Evolutionary conservation across 2,888 invertebrate species (phyloP), one percentile per base, ranked within the genome.

Genomic region (Charanyca ferruginea): DNA sequence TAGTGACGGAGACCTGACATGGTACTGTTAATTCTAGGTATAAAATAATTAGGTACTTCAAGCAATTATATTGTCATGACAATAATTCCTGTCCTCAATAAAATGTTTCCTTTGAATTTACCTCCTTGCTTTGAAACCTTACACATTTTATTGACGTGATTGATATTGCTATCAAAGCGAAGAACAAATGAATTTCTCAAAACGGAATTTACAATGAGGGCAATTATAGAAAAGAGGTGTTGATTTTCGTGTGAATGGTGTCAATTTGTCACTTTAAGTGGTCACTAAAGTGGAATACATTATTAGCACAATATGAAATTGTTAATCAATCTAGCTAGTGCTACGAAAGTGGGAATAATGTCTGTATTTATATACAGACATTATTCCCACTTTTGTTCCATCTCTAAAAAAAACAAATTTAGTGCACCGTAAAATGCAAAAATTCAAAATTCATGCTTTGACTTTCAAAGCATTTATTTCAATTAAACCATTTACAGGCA

Each of bases 271-370:
- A 82, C 73, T 74, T 80, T 71, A 77, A 71, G 73, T 57, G 61
- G 18, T 75, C 69, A 54, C 41, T 57, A 82, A 80, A 83, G 70
- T 72, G 81, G 81, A 85, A 85, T 83, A 73, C 70, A 75, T 55
- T 54, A 80, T 82, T 75, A 16, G 38, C 13, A 16, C 9, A 16
- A 16, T 9, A 38, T 16, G 38, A 38, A 22, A 66, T 11, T 13
- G 3, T 25, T 7, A 5, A 3, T 18, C 20, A 5, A 8, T 22
- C 8, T 25, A 25, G n/a, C 16, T 35, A 23, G 51, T 32, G 0
- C 32, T n/a, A n/a, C n/a, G n/a, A n/a, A n/a, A n/a, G n/a, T n/a
- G n/a, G n/a, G n/a, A n/a, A n/a, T n/a, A n/a, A n/a, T n/a, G n/a
- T n/a, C n/a, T n/a, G n/a, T n/a, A n/a, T n/a, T n/a, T n/a, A n/a